phyloP scores from a whole-genome alignment of 2,888 invertebrate species.

The Drosophila maculinotata region DNA sequence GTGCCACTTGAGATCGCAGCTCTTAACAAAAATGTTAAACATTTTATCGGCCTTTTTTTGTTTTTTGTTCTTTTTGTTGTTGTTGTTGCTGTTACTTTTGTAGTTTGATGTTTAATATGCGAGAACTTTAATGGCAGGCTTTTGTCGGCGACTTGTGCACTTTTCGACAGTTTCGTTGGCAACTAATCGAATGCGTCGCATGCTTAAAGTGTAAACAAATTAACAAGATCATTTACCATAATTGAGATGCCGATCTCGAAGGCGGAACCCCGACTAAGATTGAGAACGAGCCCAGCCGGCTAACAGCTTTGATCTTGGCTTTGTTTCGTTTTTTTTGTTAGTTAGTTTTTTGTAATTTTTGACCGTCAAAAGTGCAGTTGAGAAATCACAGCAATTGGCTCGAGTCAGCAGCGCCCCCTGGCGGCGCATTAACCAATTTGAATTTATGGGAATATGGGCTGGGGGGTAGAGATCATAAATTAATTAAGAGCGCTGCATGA shows the following conservation, averaged over 20 bases:
- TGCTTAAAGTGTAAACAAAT: slow-evolving; percentile 72
- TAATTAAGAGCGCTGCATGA: slow-evolving; percentile 60
- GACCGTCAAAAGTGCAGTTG: slow-evolving; percentile 40
- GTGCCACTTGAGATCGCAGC: slow-evolving; percentile 72
- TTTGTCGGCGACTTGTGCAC: slow-evolving; percentile 70
- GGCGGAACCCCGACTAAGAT: slow-evolving; percentile 61
- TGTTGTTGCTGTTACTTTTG: slow-evolving; percentile 34
- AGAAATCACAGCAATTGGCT: slow-evolving; percentile 39
- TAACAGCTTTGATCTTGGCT: slow-evolving; percentile 53
- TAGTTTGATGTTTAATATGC: slow-evolving; percentile 65
- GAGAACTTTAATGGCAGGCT: slow-evolving; percentile 56
- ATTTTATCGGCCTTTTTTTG: slow-evolving; percentile 64
- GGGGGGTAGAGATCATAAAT: slow-evolving; percentile 57
- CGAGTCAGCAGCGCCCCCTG: slow-evolving; percentile 59
- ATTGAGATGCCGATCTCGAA: slow-evolving; percentile 68
- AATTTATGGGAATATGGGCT: slow-evolving; percentile 60
- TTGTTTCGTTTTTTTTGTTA: slow-evolving; percentile 14
- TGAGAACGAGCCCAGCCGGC: slow-evolving; percentile 25
- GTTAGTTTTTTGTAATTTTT: slow-evolving; percentile 3
- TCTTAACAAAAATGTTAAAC: slow-evolving; percentile 71
- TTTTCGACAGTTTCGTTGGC: slow-evolving; percentile 45
- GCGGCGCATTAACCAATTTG: slow-evolving; percentile 40
- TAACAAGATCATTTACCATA: slow-evolving; percentile 77
- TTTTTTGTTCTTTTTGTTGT: slow-evolving; percentile 25
- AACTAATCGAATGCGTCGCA: slow-evolving; percentile 61